A percentile compares a stretch with the other conserved stretches of the same genome.
phyloP scores from a whole-genome alignment of 2,888 invertebrate genomes.

The Tanytarsus gracilentus region DNA sequence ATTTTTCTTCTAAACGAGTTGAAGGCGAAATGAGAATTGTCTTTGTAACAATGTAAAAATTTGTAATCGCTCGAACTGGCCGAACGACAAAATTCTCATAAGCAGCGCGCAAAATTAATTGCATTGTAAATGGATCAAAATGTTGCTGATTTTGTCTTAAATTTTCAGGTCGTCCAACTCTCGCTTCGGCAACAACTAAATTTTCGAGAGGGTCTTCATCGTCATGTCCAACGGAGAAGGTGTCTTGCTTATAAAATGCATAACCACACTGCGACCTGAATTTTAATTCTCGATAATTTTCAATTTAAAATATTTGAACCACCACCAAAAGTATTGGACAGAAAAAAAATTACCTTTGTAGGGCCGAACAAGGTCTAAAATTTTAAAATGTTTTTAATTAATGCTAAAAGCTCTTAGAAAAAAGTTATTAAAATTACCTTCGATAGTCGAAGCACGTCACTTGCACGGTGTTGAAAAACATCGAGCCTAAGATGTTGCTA shows the following conservation, averaged over 20 bases:
- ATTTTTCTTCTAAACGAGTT: not conserved
- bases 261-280: conserved; percentile 26
- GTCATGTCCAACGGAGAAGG: no score
- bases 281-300: not conserved
- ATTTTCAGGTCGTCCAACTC: not conserved
- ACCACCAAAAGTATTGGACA: conserved; percentile 20
- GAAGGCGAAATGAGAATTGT: conserved; percentile 1
- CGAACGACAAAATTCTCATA: conserved; percentile 13
- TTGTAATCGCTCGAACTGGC: conserved; percentile 2
- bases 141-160: no score
- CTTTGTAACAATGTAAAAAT: conserved; percentile 14
- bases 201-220: no score
- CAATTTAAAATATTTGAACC: conserved; percentile 4
- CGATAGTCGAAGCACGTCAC: conserved; percentile 62
- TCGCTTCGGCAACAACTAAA: not conserved
- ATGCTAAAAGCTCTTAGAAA: no score
- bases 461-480: conserved; percentile 66
- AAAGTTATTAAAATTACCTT: no score
- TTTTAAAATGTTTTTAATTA: no score
- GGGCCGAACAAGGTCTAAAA: conserved; percentile 55
- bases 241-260: conserved; percentile 29
- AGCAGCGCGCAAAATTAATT: conserved; percentile 27
- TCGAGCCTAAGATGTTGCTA: conserved; percentile 61
- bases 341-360: conserved; percentile 49
- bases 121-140: conserved; percentile 24